phyloP scores from a whole-genome alignment of 2,113 vertebrate species.

The Charina bottae region DNA sequence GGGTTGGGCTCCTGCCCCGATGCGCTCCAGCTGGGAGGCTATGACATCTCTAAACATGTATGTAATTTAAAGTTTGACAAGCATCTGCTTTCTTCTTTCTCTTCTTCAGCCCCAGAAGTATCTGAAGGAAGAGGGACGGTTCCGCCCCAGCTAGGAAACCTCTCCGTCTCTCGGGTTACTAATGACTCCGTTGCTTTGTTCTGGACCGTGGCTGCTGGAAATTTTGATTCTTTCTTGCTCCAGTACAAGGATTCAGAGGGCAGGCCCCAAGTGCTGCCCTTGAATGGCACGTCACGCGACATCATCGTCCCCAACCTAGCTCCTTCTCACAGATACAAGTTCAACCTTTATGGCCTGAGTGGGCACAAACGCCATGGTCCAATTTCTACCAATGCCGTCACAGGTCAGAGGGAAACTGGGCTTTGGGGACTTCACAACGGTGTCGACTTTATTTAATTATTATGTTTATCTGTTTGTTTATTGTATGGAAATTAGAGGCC shows the following conservation, averaged over 20 bases:
- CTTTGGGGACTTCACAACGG: neutral
- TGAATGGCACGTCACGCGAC: neutral
- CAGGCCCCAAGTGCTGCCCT: slow-evolving; percentile 27
- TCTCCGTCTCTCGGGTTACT: slow-evolving; percentile 26
- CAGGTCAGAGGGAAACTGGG: slow-evolving; percentile 57
- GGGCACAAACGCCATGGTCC: slow-evolving; percentile 53
- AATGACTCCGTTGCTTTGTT: slow-evolving; percentile 56
- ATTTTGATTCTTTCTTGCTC: slow-evolving; percentile 66
- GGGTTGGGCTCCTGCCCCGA: neutral
- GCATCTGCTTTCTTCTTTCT: neutral
- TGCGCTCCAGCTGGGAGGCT: neutral
- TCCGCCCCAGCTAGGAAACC: slow-evolving; percentile 42
- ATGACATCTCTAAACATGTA: neutral
- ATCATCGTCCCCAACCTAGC: slow-evolving; percentile 31
- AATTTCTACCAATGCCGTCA: slow-evolving; percentile 46
- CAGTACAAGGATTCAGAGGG: slow-evolving; percentile 56
- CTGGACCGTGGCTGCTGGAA: slow-evolving; percentile 56
- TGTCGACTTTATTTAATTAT: neutral
- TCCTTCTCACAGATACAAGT: slow-evolving; percentile 55
- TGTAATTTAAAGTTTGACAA: neutral
- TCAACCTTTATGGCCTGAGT: slow-evolving; percentile 64
- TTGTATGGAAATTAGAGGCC: neutral
- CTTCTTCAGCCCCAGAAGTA: neutral
- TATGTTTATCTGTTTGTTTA: neutral
- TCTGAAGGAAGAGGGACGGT: neutral